Conservation (phyloP, 2,797 vertebrate species). For the Chromis chromis region DNA sequence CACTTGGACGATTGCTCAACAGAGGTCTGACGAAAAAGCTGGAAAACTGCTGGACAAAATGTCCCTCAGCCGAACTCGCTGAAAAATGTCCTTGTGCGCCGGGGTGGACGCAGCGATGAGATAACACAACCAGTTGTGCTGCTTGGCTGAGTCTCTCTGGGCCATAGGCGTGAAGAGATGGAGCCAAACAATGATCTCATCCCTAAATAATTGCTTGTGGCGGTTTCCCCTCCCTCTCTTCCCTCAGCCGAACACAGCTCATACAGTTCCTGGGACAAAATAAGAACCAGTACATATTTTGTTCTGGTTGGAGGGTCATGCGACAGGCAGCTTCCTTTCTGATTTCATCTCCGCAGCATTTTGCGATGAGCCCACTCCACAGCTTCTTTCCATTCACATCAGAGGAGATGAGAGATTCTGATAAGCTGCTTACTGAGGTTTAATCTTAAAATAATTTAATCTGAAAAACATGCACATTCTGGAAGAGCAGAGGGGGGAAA, state of each 20-base stretch:
- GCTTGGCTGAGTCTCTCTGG: conserved; percentile 79
- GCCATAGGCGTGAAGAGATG: conserved; percentile 86
- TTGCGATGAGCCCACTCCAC: conserved; percentile 25
- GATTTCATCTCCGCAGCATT: conserved; percentile 49
- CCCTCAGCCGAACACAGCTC: conserved; percentile 70
- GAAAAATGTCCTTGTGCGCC: conserved; percentile 72
- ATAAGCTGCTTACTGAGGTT: conserved; percentile 11
- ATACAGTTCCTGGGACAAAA: conserved; percentile 76
- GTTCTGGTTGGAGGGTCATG: conserved; percentile 65
- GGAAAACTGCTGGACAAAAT: conserved; percentile 57
- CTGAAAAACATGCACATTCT: conserved; percentile 12
- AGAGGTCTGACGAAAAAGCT: conserved; percentile 46
- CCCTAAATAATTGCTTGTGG: conserved; percentile 87
- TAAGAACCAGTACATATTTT: conserved; percentile 75
- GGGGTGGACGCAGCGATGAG: conserved; percentile 74
- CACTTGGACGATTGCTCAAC: conserved; percentile 28
- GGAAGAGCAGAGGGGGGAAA: conserved; percentile 13
- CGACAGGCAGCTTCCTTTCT: conserved; percentile 59
- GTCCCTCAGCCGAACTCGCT: conserved; percentile 62
- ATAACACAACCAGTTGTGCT: conserved; percentile 81
- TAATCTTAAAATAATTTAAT: conserved; percentile 24
- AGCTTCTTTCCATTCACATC: conserved; percentile 36
- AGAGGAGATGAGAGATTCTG: conserved; percentile 28
- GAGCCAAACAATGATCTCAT: conserved; percentile 90
- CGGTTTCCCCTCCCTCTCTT: conserved; percentile 75